Percentiles rank a stretch among this genome's conserved stretches.
These are phyloP conservation scores for Aurelia coerulea DNA, from an alignment of 30 jellyfish, hydroid and myxozoan species.

Conservation along the genomic window DNA sequence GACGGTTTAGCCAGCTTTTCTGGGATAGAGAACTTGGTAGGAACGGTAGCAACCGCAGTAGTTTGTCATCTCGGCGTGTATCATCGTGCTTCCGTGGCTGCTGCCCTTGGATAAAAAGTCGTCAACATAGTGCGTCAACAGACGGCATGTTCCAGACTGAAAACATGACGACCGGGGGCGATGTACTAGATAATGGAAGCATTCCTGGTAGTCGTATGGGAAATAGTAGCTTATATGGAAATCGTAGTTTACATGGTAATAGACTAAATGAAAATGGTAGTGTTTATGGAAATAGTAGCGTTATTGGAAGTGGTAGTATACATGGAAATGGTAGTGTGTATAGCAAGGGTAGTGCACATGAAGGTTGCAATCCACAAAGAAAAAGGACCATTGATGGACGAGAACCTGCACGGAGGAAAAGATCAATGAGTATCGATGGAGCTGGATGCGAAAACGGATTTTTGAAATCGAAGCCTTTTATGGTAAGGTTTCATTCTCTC, in stretches of 20 bases:
- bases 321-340: not conserved
- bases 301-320: not conserved
- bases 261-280: not conserved
- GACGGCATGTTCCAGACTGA: not conserved
- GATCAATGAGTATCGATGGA: constrained; percentile 36
- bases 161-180: not conserved
- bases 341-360: not conserved
- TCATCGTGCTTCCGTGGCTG: constrained; percentile 49
- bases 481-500: constrained; percentile 33
- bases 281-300: not conserved
- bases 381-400: not conserved
- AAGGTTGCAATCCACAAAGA: not conserved
- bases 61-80: constrained; percentile 37
- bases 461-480: not conserved
- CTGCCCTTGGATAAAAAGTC: constrained; percentile 45
- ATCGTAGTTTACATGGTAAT: not conserved
- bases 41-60: constrained; percentile 41
- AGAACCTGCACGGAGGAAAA: not conserved
- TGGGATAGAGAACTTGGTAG: constrained; percentile 59
- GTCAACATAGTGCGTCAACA: constrained; percentile 25
- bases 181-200: not conserved
- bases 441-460: not conserved
- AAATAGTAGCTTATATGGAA: too few relatives aligned
- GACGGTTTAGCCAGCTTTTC: constrained; percentile 49
- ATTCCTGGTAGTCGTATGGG: not conserved